Evolutionary conservation across 2,113 vertebrate species (phyloP).

Genomic region (Hippoglossus stenolepis): DNA sequence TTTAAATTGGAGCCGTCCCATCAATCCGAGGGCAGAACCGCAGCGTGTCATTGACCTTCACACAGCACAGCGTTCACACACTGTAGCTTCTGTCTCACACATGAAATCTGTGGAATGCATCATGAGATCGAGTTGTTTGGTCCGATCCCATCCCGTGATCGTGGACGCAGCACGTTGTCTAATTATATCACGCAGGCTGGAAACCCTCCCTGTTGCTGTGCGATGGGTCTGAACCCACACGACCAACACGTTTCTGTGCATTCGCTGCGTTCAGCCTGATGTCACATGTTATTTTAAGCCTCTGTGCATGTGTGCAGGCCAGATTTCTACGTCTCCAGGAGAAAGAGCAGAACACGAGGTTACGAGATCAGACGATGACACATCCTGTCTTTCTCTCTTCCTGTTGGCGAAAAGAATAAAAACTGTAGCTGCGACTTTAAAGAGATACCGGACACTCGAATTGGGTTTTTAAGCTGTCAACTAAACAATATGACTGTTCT

Average conservation of each 20-base stretch:
- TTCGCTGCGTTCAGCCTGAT: neutral
- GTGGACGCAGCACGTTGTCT: neutral
- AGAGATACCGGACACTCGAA: too few species aligned
- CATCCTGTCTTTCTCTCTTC: too few species aligned
- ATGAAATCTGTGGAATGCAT: constrained; percentile 9
- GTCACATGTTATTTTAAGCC: neutral
- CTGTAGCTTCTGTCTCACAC: constrained; percentile 1
- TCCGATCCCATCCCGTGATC: constrained; percentile 10
- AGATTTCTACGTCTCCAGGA: neutral
- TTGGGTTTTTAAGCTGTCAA: too few species aligned
- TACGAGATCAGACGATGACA: too few species aligned
- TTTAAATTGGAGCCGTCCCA: neutral
- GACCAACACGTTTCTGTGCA: neutral
- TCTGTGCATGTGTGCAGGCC: neutral
- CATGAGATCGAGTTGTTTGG: constrained; percentile 32
- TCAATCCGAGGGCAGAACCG: neutral
- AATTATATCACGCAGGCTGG: constrained; percentile 12
- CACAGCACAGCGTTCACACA: neutral
- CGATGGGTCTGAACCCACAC: neutral
- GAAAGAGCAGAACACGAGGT: too few species aligned
- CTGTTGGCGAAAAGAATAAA: too few species aligned
- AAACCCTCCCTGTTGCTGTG: neutral
- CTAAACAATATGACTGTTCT: too few species aligned
- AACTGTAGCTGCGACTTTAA: too few species aligned
- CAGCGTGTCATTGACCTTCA: neutral